These are phyloP conservation scores for Nomada fucata DNA, from an alignment of 2,888 invertebrate species.

Conservation along the genomic window DNA sequence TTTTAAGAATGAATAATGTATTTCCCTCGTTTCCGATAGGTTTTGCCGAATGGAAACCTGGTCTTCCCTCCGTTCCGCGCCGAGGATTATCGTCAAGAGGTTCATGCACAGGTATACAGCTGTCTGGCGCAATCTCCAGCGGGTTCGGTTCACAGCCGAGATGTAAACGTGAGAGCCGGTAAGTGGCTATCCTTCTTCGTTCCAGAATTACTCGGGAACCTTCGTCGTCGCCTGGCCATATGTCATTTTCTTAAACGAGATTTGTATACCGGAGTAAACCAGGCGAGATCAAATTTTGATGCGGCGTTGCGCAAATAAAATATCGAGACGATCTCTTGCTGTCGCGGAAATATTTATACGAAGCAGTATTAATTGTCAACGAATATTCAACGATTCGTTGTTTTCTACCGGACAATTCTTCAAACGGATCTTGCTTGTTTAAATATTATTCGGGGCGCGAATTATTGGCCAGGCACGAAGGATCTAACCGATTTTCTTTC, in stretches of 20 bases:
- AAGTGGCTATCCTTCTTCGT: slow-evolving; percentile 82
- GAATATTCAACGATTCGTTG: neutral
- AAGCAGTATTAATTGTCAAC: neutral
- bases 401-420: neutral
- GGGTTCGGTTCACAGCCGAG: slow-evolving; percentile 95
- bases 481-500: slow-evolving; percentile 51
- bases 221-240: slow-evolving; percentile 55
- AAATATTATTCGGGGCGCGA: neutral
- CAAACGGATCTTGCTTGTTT: neutral
- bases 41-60: slow-evolving; percentile 95
- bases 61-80: slow-evolving; percentile 97
- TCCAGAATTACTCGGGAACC: slow-evolving; percentile 30
- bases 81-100: slow-evolving; percentile 96
- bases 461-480: slow-evolving; percentile 50
- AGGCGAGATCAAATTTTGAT: neutral
- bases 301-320: neutral
- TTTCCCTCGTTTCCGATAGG: slow-evolving; percentile 84
- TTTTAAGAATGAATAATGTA: slow-evolving; percentile 1
- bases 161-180: slow-evolving; percentile 98
- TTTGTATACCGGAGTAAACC: neutral
- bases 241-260: slow-evolving; percentile 37
- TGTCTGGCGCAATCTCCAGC: slow-evolving; percentile 95
- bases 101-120: slow-evolving; percentile 97
- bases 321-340: slow-evolving; percentile 15
- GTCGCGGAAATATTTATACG: neutral